Evolutionary conservation across 2,113 vertebrate species (phyloP).

Genomic region (Rhea americana): DNA sequence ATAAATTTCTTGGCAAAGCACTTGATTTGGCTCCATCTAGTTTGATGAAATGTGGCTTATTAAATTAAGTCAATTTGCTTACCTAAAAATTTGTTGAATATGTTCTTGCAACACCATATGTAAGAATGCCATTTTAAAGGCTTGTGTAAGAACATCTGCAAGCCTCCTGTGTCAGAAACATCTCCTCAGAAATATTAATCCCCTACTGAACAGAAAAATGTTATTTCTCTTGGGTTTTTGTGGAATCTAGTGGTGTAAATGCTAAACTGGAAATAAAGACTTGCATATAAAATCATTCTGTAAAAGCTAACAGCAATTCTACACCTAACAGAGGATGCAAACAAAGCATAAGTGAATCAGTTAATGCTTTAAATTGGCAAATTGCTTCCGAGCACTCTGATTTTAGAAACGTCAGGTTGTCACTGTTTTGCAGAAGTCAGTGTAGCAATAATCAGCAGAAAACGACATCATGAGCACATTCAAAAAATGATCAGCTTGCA

Average conservation of each 20-base stretch:
- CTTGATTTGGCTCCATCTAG: not conserved
- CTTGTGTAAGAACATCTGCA: not conserved
- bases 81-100: not conserved
- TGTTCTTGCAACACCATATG: not conserved
- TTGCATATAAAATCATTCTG: not conserved
- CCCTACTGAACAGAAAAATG: not conserved
- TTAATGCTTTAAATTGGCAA: not conserved
- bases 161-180: not conserved
- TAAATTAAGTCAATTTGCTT: conserved; percentile 1
- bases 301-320: not conserved
- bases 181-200: not conserved
- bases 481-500: not conserved
- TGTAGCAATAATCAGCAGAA: not conserved
- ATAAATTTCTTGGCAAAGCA: not conserved
- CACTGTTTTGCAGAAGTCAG: not conserved
- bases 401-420: not conserved
- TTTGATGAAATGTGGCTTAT: not conserved
- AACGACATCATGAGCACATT: not conserved
- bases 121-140: not conserved
- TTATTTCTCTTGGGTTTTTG: not conserved
- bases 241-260: not conserved
- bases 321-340: not conserved
- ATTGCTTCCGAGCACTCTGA: not conserved
- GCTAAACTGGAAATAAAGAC: not conserved
- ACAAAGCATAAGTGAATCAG: not conserved